A percentile compares a stretch with the other conserved stretches of the same genome.
Conservation (phyloP, 2,797 vertebrate genomes). For the Poecilia picta region DNA sequence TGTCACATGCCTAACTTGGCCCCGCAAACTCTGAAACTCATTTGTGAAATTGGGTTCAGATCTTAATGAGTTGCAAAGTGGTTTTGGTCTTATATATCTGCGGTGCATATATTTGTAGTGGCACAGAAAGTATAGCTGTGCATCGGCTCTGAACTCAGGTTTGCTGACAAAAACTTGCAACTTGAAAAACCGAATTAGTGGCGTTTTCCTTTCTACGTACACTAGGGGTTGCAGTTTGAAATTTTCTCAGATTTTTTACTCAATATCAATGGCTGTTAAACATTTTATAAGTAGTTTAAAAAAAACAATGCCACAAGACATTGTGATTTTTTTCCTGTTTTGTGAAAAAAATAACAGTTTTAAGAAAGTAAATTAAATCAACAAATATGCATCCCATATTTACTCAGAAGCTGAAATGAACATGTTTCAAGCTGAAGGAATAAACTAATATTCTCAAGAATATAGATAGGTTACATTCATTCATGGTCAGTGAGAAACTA, state of each 20-base stretch:
- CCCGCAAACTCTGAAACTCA: constrained; percentile 71
- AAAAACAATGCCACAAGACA: background rate
- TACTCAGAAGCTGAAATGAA: background rate
- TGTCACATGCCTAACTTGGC: constrained; percentile 75
- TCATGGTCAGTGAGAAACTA: background rate
- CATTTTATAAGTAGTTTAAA: background rate
- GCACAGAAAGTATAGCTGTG: constrained; percentile 27
- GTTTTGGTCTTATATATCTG: constrained; percentile 55
- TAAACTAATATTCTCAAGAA: background rate
- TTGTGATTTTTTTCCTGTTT: background rate
- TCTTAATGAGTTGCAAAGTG: constrained; percentile 73
- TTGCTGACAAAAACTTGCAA: constrained; percentile 29
- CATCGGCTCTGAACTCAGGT: constrained; percentile 37
- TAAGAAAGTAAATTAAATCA: background rate
- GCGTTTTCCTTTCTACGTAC: background rate
- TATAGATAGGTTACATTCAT: background rate
- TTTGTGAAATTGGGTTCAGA: constrained; percentile 73
- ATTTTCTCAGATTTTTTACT: constrained; percentile 19
- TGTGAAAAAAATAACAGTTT: background rate
- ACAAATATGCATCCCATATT: background rate
- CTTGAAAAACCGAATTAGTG: constrained; percentile 16
- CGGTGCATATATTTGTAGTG: constrained; percentile 59
- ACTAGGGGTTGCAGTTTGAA: constrained; percentile 10
- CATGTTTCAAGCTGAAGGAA: background rate
- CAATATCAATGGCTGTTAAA: background rate